Percentiles rank a stretch among this genome's conserved stretches.
Conservation (phyloP, 2,797 vertebrate species). For the Holocentrus rufus region DNA sequence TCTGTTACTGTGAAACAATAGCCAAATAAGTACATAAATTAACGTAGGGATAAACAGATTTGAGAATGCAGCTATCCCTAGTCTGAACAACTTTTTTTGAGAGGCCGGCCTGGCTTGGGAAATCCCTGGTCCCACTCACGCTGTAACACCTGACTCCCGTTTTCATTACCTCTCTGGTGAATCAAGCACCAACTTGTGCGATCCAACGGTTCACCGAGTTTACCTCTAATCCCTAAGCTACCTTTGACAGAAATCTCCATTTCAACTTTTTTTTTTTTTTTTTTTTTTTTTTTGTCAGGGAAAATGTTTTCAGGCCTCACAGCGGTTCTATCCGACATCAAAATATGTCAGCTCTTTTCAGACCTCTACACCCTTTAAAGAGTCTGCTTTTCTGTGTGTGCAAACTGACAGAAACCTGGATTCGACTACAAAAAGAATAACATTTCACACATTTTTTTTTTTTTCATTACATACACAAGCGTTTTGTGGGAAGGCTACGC, state of each 20-base stretch:
- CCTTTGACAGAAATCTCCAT: not conserved
- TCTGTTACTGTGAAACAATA: too few species aligned
- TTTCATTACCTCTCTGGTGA: not conserved
- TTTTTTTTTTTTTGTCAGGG: not conserved
- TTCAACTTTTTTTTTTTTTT: too few species aligned
- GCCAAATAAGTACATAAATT: too few species aligned
- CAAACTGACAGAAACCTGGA: not conserved
- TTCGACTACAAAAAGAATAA: too few species aligned
- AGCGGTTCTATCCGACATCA: not conserved
- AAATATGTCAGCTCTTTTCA: not conserved
- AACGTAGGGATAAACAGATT: too few species aligned
- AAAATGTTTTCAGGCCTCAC: not conserved
- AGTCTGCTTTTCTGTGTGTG: not conserved
- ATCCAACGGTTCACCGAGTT: not conserved
- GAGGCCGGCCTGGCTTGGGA: too few species aligned
- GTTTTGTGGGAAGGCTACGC: not conserved
- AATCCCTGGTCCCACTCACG: not conserved
- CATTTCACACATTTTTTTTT: too few species aligned
- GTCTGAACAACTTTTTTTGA: too few species aligned
- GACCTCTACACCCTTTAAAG: too few species aligned
- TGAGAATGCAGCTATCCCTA: too few species aligned
- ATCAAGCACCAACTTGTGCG: not conserved
- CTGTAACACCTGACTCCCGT: not conserved
- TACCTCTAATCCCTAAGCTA: not conserved
- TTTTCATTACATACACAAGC: too few species aligned